These are phyloP conservation scores for Tetragnatha versicolor DNA, from an alignment of 1,140 invertebrate genomes.

Conservation along the genomic window DNA sequence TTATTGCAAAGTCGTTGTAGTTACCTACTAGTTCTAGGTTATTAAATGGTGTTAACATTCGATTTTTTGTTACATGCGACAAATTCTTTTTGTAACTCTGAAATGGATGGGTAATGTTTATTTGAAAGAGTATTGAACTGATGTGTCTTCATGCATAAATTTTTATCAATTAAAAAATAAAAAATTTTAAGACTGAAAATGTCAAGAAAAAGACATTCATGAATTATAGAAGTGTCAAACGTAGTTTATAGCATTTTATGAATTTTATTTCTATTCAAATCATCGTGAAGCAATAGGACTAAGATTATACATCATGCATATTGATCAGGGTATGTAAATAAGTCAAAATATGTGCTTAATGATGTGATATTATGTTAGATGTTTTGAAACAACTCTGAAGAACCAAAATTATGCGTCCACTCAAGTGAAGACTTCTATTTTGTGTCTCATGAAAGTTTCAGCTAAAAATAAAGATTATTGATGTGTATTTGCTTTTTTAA, in stretches of 20 bases:
- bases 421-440: conserved; percentile 6
- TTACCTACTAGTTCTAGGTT: too few relatives aligned
- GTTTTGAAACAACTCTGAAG: conserved; percentile 10
- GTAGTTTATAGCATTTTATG: neutral
- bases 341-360: conserved; percentile 10
- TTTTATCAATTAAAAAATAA: neutral
- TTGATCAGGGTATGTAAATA: conserved; percentile 32
- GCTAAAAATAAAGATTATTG: conserved; percentile 23
- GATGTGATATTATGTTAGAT: conserved; percentile 6
- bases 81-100: too few relatives aligned
- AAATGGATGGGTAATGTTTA: too few relatives aligned
- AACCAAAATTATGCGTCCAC: conserved; percentile 19
- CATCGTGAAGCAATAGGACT: neutral
- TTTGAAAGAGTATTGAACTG: too few relatives aligned
- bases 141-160: too few relatives aligned
- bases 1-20: too few relatives aligned
- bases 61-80: too few relatives aligned
- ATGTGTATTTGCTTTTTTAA: neutral
- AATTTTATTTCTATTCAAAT: neutral
- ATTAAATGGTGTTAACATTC: too few relatives aligned
- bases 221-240: too few relatives aligned
- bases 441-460: conserved; percentile 2
- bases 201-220: neutral
- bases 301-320: neutral
- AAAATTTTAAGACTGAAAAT: neutral